These are phyloP conservation scores for Yponomeuta evonymella DNA, from an alignment of 2,888 invertebrate species.

Conservation along the genomic window DNA sequence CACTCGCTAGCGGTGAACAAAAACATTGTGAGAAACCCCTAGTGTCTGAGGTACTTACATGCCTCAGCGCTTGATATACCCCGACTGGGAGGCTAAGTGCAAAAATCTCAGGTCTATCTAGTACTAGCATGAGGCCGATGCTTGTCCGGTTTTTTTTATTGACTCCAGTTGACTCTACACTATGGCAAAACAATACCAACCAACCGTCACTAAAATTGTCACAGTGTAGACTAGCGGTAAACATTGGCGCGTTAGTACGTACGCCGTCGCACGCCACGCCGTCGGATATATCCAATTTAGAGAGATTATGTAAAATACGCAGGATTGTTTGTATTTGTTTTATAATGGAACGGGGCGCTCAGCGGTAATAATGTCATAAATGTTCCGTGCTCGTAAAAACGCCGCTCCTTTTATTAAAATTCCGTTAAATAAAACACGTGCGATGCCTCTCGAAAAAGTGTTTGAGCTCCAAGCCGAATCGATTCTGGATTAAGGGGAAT, in stretches of 20 bases:
- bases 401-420: constrained; percentile 53
- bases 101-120: too few relatives aligned
- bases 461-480: not conserved
- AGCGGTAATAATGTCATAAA: constrained; percentile 56
- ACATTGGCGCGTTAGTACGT: not conserved
- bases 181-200: too few relatives aligned
- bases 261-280: not conserved
- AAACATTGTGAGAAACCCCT: too few relatives aligned
- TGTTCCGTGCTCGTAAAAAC: constrained; percentile 47
- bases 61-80: too few relatives aligned
- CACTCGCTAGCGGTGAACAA: too few relatives aligned
- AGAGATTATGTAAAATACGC: constrained; percentile 56
- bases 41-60: too few relatives aligned
- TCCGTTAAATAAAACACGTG: constrained; percentile 37
- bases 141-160: too few relatives aligned
- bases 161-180: too few relatives aligned
- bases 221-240: too few relatives aligned
- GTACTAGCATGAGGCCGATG: too few relatives aligned
- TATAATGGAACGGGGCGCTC: constrained; percentile 44
- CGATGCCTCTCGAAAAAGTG: not conserved
- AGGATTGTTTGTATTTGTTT: constrained; percentile 54
- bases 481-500: not conserved
- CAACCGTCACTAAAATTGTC: too few relatives aligned
- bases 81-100: too few relatives aligned
- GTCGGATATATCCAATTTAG: constrained; percentile 38